Evolutionary conservation across 1,140 invertebrate species (phyloP), one percentile per base, ranked within the genome.

Genomic region (Leptopilina boulardi): DNA sequence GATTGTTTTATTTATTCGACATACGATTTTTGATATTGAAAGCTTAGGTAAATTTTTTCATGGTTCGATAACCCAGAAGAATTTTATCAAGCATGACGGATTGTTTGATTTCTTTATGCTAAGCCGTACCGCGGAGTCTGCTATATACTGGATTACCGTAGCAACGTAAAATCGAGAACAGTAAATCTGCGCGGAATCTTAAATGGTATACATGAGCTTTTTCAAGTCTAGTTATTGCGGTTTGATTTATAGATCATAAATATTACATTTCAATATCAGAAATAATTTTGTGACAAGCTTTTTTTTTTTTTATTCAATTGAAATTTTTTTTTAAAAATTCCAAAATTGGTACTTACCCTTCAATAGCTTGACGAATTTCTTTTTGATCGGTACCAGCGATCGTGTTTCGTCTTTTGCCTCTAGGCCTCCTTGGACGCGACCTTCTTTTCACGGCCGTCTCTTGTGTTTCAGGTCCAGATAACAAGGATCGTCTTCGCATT

Each of bases 351-450:
- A 94, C 94, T 93, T 93, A 95, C 94, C 94, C 94, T 91, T 94
- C 94, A 80, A 95, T 92, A 87, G 94, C 95, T 90, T 95, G 94
- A 90, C 94, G 93, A 90, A 97, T 95, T 92, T 97, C 96, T 91
- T 96, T 96, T 85, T 96, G 94, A 93, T 96, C 95, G 80, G 95
- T 96, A 83, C 96, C 96, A 80, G 96, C 96, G 86, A 97, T 96
- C 82, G 96, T 97, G 88, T 97, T 97, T 88, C 96, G 92, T 93
- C 96, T 93, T 91, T 96, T 96, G 88, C 94, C 94, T 80, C 95
- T 92, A 76, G 94, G 93, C 91, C 95, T 95, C 77, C 95, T 92
- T 44, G 93, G 93, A 79, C 94, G 92, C n/a, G 94, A 95, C 82
- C 95, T 91, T 86, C 95, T 91, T 86, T 94, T 94, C 21, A 95